Evolutionary conservation across 1,140 invertebrate genomes (phyloP).

Genomic region (Rhynchophorus ferrugineus): DNA sequence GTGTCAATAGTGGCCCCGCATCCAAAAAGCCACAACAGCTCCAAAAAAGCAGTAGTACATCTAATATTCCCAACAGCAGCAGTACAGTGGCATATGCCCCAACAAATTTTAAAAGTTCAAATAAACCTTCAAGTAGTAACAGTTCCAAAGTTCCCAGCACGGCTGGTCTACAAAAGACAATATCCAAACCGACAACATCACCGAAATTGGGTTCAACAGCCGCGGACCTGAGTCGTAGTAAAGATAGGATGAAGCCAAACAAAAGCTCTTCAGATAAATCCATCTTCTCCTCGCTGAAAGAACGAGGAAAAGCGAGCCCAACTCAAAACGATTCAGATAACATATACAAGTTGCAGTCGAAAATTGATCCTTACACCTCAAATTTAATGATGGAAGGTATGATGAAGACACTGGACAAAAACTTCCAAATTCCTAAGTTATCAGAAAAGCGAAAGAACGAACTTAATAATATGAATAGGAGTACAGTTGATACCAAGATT

Average conservation of each 20-base stretch:
- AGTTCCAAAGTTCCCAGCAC: constrained; percentile 8
- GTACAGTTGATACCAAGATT: constrained; percentile 31
- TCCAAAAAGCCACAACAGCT: constrained; percentile 63
- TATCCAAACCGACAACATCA: constrained; percentile 38
- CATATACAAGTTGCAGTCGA: constrained; percentile 49
- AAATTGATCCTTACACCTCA: constrained; percentile 48
- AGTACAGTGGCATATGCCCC: constrained; percentile 17
- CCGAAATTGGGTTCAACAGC: constrained; percentile 41
- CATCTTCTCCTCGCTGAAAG: constrained; percentile 52
- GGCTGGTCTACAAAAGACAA: constrained; percentile 34
- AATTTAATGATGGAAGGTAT: constrained; percentile 57
- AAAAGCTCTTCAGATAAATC: constrained; percentile 54
- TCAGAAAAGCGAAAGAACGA: constrained; percentile 44
- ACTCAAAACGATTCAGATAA: constrained; percentile 50
- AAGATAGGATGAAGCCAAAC: constrained; percentile 47
- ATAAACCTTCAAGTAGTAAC: constrained; percentile 12
- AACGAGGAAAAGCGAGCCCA: constrained; percentile 57
- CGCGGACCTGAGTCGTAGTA: constrained; percentile 50
- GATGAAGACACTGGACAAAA: constrained; percentile 71
- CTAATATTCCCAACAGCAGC: constrained; percentile 7
- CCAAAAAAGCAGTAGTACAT: constrained; percentile 20
- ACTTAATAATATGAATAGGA: constrained; percentile 26
- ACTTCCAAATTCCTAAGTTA: constrained; percentile 80
- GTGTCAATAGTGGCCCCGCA: constrained; percentile 70
- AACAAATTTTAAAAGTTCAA: constrained; percentile 9